phyloP scores from a whole-genome alignment of 1,140 invertebrate genomes.

The Aphidius ervi region DNA sequence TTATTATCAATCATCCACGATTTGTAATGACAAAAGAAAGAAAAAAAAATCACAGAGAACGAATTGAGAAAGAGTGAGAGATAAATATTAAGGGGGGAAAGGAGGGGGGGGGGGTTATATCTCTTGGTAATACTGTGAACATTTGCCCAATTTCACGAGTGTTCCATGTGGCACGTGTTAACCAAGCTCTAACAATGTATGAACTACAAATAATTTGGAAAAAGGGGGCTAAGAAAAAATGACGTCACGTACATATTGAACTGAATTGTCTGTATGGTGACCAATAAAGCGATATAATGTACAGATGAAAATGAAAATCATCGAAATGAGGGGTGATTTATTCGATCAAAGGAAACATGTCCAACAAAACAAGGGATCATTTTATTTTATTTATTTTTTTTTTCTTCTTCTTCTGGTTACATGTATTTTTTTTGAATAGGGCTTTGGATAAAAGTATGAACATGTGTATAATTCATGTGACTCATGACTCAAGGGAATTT shows the following conservation, averaged over 20 bases:
- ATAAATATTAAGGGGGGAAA: too few relatives aligned
- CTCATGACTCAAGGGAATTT: slow-evolving; percentile 1
- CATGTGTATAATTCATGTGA: slow-evolving; percentile 12
- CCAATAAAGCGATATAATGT: background rate
- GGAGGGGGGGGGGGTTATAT: background rate
- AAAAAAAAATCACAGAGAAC: background rate
- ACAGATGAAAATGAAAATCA: slow-evolving; percentile 13
- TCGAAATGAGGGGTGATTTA: slow-evolving; percentile 11
- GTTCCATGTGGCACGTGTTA: too few relatives aligned
- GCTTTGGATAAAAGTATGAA: slow-evolving; percentile 1
- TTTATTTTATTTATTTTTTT: too few relatives aligned
- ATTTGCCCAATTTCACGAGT: too few relatives aligned
- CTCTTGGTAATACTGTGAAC: too few relatives aligned
- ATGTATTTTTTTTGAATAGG: too few relatives aligned
- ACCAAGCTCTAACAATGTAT: too few relatives aligned
- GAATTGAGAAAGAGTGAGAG: background rate
- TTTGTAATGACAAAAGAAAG: background rate
- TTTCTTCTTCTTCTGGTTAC: too few relatives aligned
- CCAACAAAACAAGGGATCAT: background rate
- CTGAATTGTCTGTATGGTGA: background rate
- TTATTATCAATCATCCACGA: background rate
- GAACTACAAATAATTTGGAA: background rate
- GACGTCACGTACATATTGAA: slow-evolving; percentile 8
- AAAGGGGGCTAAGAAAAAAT: background rate
- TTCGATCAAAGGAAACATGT: slow-evolving; percentile 8